phyloP scores from a whole-genome alignment of 2,888 invertebrate genomes.

The Marronus borbonicus region DNA sequence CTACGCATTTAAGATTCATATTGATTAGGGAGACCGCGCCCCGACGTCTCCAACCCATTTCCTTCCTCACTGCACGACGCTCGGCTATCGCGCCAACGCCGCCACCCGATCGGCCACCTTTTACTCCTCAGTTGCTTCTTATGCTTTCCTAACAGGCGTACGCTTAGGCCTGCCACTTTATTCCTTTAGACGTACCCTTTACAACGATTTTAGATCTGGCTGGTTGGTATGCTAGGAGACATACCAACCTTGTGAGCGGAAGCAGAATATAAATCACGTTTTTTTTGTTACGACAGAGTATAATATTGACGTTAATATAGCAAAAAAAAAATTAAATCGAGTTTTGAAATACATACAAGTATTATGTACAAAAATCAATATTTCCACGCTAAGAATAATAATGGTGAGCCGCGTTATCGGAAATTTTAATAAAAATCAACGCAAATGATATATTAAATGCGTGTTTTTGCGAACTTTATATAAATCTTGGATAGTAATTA shows the following conservation, averaged over 20 bases:
- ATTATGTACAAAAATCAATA: no score
- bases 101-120: constrained; percentile 20
- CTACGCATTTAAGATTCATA: constrained; percentile 59
- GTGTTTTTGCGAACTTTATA: no score
- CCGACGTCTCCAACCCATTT: constrained; percentile 48
- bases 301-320: no score
- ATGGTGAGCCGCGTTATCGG: no score
- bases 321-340: no score
- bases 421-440: no score
- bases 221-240: no score
- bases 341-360: no score
- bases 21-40: constrained; percentile 57
- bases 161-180: constrained; percentile 35
- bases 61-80: not conserved
- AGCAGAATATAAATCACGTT: constrained; percentile 16
- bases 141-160: constrained; percentile 30
- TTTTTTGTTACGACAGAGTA: no score
- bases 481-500: no score
- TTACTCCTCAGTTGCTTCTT: not conserved
- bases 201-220: not conserved
- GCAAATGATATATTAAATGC: no score
- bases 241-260: not conserved
- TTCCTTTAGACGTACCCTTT: constrained; percentile 6
- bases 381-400: no score
- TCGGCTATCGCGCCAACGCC: constrained; percentile 21